Evolutionary conservation across 2,113 vertebrate genomes (phyloP).

Genomic region (Colius striatus): DNA sequence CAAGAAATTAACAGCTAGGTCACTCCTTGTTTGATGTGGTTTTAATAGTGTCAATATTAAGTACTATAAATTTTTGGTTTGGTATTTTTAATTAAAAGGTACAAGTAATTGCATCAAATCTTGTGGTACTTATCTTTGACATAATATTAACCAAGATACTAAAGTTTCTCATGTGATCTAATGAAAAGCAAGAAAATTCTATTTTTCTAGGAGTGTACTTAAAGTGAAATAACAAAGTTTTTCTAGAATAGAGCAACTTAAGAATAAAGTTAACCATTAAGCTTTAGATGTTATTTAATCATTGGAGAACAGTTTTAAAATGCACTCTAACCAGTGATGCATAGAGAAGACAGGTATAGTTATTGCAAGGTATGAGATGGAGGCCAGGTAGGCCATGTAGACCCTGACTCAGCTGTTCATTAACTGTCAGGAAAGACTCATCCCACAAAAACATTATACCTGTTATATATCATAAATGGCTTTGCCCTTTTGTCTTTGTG

Average conservation of each 20-base stretch:
- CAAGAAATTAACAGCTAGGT: not conserved
- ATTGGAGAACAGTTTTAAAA: not conserved
- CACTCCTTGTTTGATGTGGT: not conserved
- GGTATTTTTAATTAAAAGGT: not conserved
- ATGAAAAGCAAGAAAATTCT: not conserved
- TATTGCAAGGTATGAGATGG: not conserved
- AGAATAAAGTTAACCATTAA: not conserved
- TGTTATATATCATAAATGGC: not conserved
- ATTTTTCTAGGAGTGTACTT: not conserved
- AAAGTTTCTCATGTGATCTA: not conserved
- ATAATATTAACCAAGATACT: not conserved
- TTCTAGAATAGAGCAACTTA: not conserved
- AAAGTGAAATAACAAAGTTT: not conserved
- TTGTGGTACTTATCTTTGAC: not conserved
- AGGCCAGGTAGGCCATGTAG: accelerated
- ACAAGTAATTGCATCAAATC: not conserved
- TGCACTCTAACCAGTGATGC: not conserved
- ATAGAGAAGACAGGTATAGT: not conserved
- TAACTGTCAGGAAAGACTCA: not conserved
- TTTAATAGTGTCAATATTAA: not conserved
- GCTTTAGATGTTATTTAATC: not conserved
- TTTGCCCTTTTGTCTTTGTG: not conserved
- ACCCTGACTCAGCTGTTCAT: not conserved
- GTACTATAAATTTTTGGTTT: not conserved
- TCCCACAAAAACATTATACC: not conserved